Base-by-base conservation (phyloP, 92 coral and sea anemone species). In the Paragorgia papillata region DNA sequence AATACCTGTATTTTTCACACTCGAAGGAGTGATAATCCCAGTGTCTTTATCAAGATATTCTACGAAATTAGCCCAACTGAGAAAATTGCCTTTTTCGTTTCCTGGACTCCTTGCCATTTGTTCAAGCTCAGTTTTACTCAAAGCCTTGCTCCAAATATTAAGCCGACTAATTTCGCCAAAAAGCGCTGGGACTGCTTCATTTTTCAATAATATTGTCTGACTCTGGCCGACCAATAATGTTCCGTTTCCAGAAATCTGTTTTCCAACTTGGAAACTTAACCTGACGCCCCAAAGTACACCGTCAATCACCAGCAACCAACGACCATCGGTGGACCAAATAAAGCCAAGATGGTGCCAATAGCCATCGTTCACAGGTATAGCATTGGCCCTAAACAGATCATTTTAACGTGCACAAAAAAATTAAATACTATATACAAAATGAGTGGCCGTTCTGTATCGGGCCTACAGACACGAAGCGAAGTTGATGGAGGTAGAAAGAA, bases 271-370 rank as follows among this genome's bases (percentile, higher is more conserved):
- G 9, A 49, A 27, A 30, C 15, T 17, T 15, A 4, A 35, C 34
- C 53, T 55, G 17, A 33, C 9, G 12, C 64, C 48, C 51, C 78
- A 35, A 1, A 30, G 64, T 10, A 35, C 51, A 9, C 78, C 78
- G 35, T 71, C 78, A 17, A 71, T 55, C 0, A 71, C 14, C 22
- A 71, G 14, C 1, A 9, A 19, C 64, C 62, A 51, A 3, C 24
- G 57, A n/a, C 78, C 78, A 18, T 10, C 51, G 54, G 40, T 57
- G 18, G 46, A 18, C 78, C 78, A 71, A 0, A 34, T 1, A 19
- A 71, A 71, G 13, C 78, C 78, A 30, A 71, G 43, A 22, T 71
- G 78, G 51, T 71, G 78, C 78, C 78, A 71, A 20, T 51, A 55
- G n/a, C 63, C 78, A 26, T 71, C 78, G 32, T 55, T 53, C 34